Evolutionary conservation across 2,888 invertebrate genomes (phyloP), one percentile per base, ranked within the genome.

Genomic region (Theristus sp.): DNA sequence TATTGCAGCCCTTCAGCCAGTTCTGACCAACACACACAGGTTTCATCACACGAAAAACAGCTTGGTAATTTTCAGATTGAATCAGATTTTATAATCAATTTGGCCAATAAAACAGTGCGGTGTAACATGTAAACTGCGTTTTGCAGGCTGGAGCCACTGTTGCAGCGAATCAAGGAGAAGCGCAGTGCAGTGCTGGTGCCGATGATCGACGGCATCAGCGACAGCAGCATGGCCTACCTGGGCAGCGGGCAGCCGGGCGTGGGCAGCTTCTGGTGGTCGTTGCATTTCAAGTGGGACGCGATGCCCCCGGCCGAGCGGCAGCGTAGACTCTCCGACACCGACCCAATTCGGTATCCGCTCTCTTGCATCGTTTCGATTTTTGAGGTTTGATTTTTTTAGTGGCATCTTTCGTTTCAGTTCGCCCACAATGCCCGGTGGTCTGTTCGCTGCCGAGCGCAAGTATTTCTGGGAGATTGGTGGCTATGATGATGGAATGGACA

Each of bases 391-490:
- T n/a, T n/a, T n/a, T n/a, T n/a, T n/a, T n/a, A n/a, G n/a, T n/a
- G n/a, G n/a, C n/a, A n/a, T n/a, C n/a, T n/a, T n/a, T n/a, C n/a
- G 25, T 63, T 69, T 2, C 63, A 78, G 81, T 68, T 86, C 90
- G 0, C 94, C 96, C 0, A 96, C 94, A 0, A 96, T 94, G 94
- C 93, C 94, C n/a, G 94, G 96, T 0, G 96, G 94, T 0, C 76
- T 96, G 62, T 90, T 96, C 78, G 96, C 93, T 0, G 90, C 91
- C 59, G 84, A 88, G 68, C 81, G 89, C 59, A 82, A 84, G 60
- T 96, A 89, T 77, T 96, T 91, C 78, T 96, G 91, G 87, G 86
- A 93, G 75, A 77, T 86, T 64, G 89, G 89, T n/a, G 71, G 66
- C 29, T 72, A 72, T 64, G 96, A 96, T 74, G 85, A 87, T 67